phyloP scores from a whole-genome alignment of 2,888 invertebrate species.

The Anoplius nigerrimus region DNA sequence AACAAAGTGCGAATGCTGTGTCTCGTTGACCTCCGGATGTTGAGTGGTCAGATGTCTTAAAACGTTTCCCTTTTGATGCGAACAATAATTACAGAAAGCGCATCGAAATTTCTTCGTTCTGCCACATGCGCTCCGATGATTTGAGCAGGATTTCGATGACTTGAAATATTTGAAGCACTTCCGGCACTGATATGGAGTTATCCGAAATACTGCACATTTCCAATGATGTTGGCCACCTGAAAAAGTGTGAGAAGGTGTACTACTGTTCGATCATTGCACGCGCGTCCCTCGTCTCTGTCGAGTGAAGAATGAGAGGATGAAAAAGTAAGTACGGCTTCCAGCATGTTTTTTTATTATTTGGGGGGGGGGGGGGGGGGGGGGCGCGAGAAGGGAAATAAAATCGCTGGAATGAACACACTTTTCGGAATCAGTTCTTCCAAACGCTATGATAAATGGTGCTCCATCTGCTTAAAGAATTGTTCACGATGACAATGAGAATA shows the following conservation, averaged over 20 bases:
- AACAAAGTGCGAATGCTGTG: neutral
- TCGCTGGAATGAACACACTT: too few species aligned
- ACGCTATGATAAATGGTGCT: neutral
- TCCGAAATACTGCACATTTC: constrained; percentile 3
- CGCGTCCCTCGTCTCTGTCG: too few species aligned
- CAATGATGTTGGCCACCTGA: constrained; percentile 40
- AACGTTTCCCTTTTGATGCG: constrained; percentile 50
- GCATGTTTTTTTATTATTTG: too few species aligned
- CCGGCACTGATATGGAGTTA: constrained; percentile 44
- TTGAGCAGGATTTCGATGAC: constrained; percentile 38
- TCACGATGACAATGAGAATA: too few species aligned
- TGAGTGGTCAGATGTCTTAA: constrained; percentile 40
- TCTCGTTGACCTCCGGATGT: constrained; percentile 33
- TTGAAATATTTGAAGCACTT: constrained; percentile 54
- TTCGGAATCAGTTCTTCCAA: neutral
- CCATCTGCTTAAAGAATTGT: too few species aligned
- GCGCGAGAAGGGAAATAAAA: too few species aligned
- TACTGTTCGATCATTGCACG: constrained; percentile 30
- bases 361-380: too few species aligned
- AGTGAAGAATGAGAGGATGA: too few species aligned
- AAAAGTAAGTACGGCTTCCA: too few species aligned
- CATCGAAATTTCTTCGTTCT: constrained; percentile 50
- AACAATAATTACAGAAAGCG: constrained; percentile 47
- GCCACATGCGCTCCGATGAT: constrained; percentile 49
- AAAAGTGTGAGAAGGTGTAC: constrained; percentile 47